Base-by-base conservation (phyloP, 2,888 invertebrate genomes). In the Agrochola circellaris region DNA sequence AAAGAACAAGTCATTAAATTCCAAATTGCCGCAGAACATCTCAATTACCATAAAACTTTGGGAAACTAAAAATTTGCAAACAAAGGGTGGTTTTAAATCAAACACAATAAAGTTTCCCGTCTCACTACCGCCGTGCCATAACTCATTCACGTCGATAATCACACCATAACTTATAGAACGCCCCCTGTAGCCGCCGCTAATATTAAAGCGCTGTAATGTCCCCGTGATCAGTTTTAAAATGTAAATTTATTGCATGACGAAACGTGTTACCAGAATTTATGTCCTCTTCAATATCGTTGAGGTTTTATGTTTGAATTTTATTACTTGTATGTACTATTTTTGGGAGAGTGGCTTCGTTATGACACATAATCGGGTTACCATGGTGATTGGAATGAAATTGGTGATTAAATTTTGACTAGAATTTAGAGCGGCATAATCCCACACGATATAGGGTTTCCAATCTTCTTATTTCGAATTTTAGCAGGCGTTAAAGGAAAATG, bases 151-250 rank as follows among this genome's bases (percentile, higher is more conserved):
- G 77, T 86, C 88, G 88, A 88, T 89, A 88, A 88, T 88, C 88
- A 89, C 88, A 82, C 89, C 83, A 88, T 88, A 84, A 89, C 81
- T 88, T 88, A 88, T 76, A 79, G 66, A 73, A 58, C 86, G 69
- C 80, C 75, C 79, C 77, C 79, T 30, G 68, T 72, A 84, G 76
- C 79, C 78, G 20, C 79, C 81, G 82, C 83, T 88, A 87, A 88
- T 88, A 88, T 88, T 88, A 89, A 89, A 89, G 79, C 84, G 86
- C 74, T 86, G 85, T 89, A 88, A 89, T 88, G 88, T 88, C 88
- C 70, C 74, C 73, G 73, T 88, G 86, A 88, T 88, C 88, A 89
- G 88, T 88, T 88, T 87, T 86, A 88, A 88, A 88, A 88, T 88
- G 87, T 83, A 88, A 88, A 88, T 89, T 89, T 88, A 88, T 85